A percentile compares a stretch with the other conserved stretches of the same genome.
These are phyloP conservation scores for Pristionchus mayeri DNA, from an alignment of 2,888 invertebrate species.

Conservation along the genomic window DNA sequence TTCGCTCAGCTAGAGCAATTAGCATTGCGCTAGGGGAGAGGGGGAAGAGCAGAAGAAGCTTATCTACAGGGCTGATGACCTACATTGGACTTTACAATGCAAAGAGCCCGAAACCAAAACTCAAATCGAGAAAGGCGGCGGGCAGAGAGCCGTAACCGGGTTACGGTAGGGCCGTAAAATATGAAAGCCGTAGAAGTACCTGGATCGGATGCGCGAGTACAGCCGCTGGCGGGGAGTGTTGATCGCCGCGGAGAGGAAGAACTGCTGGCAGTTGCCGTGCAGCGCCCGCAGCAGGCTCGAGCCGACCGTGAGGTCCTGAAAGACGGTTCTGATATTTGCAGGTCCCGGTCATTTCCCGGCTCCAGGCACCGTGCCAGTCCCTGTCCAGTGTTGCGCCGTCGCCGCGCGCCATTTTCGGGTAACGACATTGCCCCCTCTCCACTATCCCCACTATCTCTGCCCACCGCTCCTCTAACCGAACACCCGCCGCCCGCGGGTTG, in stretches of 20 bases:
- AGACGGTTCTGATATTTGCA: neutral
- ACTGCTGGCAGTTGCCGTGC: conserved; percentile 61
- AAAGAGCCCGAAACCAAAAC: neutral
- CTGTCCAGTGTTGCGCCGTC: neutral
- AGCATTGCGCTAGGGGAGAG: conserved; percentile 11
- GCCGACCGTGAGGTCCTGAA: conserved; percentile 54
- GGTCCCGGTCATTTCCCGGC: neutral
- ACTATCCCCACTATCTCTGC: neutral
- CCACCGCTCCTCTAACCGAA: neutral
- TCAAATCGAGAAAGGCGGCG: neutral
- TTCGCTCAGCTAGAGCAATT: conserved; percentile 1
- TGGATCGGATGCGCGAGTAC: conserved; percentile 57
- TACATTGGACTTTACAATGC: conserved; percentile 9
- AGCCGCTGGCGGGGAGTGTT: conserved; percentile 62
- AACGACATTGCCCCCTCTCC: conserved; percentile 28
- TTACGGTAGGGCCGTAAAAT: neutral
- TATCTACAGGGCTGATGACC: conserved; percentile 18
- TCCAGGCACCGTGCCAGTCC: neutral
- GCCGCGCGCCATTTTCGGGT: conserved; percentile 10
- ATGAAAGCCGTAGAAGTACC: neutral
- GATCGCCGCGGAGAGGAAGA: conserved; percentile 64
- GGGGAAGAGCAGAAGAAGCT: conserved; percentile 4
- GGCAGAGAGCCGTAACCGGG: conserved; percentile 34
- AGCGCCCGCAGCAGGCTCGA: conserved; percentile 53
- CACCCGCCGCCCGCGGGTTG: neutral